Conservation (phyloP, 2,888 invertebrate species). For the Didymodactylos carnosus region DNA sequence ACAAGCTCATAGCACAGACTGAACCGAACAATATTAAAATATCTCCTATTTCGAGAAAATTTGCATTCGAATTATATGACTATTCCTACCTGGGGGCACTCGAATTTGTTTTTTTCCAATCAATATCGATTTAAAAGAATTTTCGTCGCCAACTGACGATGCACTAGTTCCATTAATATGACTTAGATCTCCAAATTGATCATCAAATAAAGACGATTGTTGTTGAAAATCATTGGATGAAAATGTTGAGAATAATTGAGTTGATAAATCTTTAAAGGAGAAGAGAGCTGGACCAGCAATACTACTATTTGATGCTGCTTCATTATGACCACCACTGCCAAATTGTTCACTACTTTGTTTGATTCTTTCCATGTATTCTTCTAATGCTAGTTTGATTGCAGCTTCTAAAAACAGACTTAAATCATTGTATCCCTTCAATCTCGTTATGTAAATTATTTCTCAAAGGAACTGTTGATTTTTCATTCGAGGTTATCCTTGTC, state of each 20-base stretch:
- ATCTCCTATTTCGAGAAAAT: too few relatives aligned
- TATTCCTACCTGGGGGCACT: slow-evolving; percentile 22
- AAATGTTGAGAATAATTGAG: slow-evolving; percentile 3
- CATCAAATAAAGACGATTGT: not conserved
- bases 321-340: too few relatives aligned
- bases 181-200: slow-evolving; percentile 3
- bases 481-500: too few relatives aligned
- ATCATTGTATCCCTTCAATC: not conserved
- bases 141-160: slow-evolving; percentile 16
- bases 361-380: not conserved
- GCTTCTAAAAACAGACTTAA: not conserved
- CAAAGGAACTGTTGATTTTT: too few relatives aligned
- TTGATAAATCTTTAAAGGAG: slow-evolving; percentile 7
- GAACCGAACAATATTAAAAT: too few relatives aligned
- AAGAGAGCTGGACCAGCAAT: not conserved
- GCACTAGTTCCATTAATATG: slow-evolving; percentile 14
- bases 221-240: not conserved
- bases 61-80: not conserved
- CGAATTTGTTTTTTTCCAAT: slow-evolving; percentile 24
- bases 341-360: not conserved
- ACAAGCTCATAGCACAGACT: too few relatives aligned
- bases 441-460: too few relatives aligned
- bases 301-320: not conserved
- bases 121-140: slow-evolving; percentile 22
- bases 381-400: not conserved